Evolutionary conservation across 2,797 vertebrate species (phyloP), one percentile per base, ranked within the genome.

Genomic region (Huso huso): DNA sequence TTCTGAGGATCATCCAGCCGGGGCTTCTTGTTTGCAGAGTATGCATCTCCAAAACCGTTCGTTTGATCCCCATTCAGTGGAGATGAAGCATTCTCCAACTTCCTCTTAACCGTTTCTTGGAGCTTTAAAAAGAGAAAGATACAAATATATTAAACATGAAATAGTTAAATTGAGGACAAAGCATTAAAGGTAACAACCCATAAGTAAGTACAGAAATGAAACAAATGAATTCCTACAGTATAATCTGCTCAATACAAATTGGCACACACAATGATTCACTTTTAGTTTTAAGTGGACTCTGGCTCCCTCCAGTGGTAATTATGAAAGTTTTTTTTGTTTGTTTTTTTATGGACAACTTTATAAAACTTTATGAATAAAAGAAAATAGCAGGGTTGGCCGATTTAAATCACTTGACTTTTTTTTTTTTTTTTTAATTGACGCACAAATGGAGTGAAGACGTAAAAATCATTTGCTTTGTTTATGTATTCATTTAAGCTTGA

Each of bases 51-150:
- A 1, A 91, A 97, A 18, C 95, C 95, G 55, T 98, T 98, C 68
- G 89, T 86, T 66, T 91, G 94, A 51, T 95, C 93, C 37, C 93
- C 86, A 7, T 92, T 88, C 75, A 92, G 85, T 9, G 95, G 93
- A 60, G 96, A 95, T 69, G 91, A 68, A 1, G 90, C 83, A 1
- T 78, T 93, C 72, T 95, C 95, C 12, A 94, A 78, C 78, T 95
- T 97, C 85, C 94, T 91, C 87, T 98, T 98, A 76, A 98, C 93
- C 0, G 93, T 90, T 78, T 98, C 94, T 73, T 96, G 95, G 64
- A 99, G 87, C 91, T 97, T 87, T 85, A 77, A 82, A 15, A 76
- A 83, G 68, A 75, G 68, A 79, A 6, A 6, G 18, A 70, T 62
- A 61, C 57, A 62, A 37, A 68, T 49, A 37, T 37, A 37, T 37